Percentiles rank a stretch among this genome's conserved stretches.
Conservation (phyloP, 2,888 invertebrate species). For the Automeris io region DNA sequence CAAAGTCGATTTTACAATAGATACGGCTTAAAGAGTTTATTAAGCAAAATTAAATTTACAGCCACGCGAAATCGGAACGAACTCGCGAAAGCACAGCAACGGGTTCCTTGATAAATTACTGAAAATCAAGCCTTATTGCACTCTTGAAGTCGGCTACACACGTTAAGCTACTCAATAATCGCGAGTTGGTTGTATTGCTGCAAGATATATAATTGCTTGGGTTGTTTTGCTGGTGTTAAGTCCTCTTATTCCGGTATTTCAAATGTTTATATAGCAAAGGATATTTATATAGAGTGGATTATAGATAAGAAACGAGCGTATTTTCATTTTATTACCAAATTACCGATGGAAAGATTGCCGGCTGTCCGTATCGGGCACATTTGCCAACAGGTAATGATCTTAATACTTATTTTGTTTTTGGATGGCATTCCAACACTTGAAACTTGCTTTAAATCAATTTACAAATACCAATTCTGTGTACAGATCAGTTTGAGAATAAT, state of each 20-base stretch:
- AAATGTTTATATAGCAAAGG: slow-evolving; percentile 65
- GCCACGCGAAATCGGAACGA: slow-evolving; percentile 66
- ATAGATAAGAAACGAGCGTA: slow-evolving; percentile 69
- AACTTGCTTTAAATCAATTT: slow-evolving; percentile 13
- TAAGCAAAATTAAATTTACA: slow-evolving; percentile 75
- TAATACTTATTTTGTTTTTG: slow-evolving; percentile 51
- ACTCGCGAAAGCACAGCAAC: slow-evolving; percentile 46
- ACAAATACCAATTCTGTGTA: background rate
- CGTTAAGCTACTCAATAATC: slow-evolving; percentile 25
- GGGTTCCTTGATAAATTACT: slow-evolving; percentile 23
- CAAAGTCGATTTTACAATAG: slow-evolving; percentile 29
- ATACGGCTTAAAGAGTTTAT: slow-evolving; percentile 45
- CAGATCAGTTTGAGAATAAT: too few species aligned
- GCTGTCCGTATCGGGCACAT: slow-evolving; percentile 56
- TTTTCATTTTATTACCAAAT: slow-evolving; percentile 79
- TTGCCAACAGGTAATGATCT: slow-evolving; percentile 68
- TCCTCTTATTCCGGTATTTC: slow-evolving; percentile 24
- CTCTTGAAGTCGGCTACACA: slow-evolving; percentile 8
- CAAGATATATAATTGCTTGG: slow-evolving; percentile 33
- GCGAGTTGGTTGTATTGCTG: slow-evolving; percentile 16
- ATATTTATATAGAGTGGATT: slow-evolving; percentile 70
- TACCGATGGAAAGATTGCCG: slow-evolving; percentile 70
- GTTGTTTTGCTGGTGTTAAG: slow-evolving; percentile 22
- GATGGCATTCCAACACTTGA: slow-evolving; percentile 47
- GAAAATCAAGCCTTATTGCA: slow-evolving; percentile 44